Conservation (phyloP, 2,113 vertebrate genomes). For the Rhipidura dahli region DNA sequence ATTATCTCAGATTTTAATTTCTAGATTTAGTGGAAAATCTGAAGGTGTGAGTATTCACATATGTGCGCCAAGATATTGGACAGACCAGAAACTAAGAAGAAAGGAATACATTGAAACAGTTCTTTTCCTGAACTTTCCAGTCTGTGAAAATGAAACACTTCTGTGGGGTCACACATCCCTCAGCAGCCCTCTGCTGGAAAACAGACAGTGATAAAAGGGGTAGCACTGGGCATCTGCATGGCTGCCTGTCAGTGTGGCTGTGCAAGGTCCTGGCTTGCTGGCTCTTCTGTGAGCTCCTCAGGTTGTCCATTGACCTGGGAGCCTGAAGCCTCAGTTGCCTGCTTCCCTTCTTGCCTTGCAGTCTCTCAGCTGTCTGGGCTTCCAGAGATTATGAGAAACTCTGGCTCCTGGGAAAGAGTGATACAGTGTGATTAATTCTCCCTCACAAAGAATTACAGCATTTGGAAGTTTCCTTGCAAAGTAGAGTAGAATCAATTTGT, state of each 20-base stretch:
- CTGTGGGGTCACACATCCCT: not conserved
- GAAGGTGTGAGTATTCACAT: not conserved
- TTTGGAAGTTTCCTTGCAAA: not conserved
- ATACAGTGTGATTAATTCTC: not conserved
- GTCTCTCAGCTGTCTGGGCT: not conserved
- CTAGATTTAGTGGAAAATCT: not conserved
- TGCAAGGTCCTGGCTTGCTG: not conserved
- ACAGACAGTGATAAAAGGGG: accelerated
- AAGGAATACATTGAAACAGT: not conserved
- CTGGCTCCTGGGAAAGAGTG: not conserved
- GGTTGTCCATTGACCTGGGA: accelerated
- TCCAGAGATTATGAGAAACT: not conserved
- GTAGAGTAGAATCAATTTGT: not conserved
- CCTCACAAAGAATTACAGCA: conserved; percentile 3
- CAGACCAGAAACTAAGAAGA: not conserved
- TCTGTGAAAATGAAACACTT: not conserved
- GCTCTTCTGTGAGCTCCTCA: accelerated
- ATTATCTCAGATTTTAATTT: not conserved
- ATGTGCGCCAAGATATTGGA: not conserved
- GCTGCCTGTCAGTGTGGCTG: accelerated
- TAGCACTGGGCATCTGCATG: accelerated
- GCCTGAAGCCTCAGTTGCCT: not conserved
- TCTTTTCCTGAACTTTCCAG: not conserved
- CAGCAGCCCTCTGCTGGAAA: not conserved
- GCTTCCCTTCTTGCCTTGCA: not conserved